Percentiles rank a stretch among this genome's conserved stretches.
Evolutionary conservation across 2,888 invertebrate species (phyloP).

Genomic region (Yponomeuta cagnagella): DNA sequence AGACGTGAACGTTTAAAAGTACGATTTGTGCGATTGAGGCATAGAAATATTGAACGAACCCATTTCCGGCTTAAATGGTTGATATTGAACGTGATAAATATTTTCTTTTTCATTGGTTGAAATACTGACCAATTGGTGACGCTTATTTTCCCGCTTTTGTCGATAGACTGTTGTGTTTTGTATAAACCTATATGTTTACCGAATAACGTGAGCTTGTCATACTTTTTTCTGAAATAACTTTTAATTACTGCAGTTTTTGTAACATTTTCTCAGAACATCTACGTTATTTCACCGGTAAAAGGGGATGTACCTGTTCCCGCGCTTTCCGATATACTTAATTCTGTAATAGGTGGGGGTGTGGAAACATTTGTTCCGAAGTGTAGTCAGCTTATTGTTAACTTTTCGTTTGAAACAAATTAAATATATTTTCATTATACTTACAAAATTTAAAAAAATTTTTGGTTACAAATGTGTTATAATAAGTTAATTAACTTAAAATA

Average conservation of each 20-base stretch:
- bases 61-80: no score
- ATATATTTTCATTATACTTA: not conserved
- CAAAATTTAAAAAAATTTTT: not conserved
- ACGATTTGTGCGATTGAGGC: no score
- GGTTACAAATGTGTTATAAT: not conserved
- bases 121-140: not conserved
- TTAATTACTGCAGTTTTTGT: not conserved
- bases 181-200: not conserved
- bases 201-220: not conserved
- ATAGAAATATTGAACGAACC: no score
- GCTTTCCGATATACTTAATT: not conserved
- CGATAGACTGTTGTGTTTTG: not conserved
- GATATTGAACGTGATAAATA: no score
- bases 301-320: not conserved
- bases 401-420: not conserved
- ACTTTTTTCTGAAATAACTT: not conserved
- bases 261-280: not conserved
- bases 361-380: slow-evolving; percentile 1
- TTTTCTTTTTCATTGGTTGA: not conserved
- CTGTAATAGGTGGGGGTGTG: not conserved
- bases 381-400: not conserved
- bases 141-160: not conserved
- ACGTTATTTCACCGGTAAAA: not conserved
- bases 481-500: no score
- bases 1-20: no score